A percentile compares a stretch with the other conserved stretches of the same genome.
These are phyloP conservation scores for Oenanthe oenanthe DNA, from an alignment of 2,113 vertebrate genomes.

Conservation along the genomic window DNA sequence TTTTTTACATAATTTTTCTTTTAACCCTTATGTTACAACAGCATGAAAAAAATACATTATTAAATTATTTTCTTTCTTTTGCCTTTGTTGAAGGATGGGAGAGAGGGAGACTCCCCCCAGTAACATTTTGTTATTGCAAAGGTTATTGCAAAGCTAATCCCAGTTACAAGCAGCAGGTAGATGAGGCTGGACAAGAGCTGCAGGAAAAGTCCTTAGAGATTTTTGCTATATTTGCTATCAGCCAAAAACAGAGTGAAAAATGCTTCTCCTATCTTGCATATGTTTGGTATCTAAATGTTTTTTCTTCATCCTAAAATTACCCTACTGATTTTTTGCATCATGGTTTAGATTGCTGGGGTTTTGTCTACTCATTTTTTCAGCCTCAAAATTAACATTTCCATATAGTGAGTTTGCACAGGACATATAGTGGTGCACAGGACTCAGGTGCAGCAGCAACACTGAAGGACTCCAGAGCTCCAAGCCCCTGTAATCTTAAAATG, in stretches of 20 bases:
- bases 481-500: background rate
- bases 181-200: background rate
- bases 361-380: background rate
- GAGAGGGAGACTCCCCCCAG: background rate
- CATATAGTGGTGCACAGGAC: background rate
- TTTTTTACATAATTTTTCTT: background rate
- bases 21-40: background rate
- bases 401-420: background rate
- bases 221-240: background rate
- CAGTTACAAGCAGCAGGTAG: background rate
- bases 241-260: background rate
- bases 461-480: background rate
- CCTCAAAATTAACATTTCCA: background rate
- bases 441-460: background rate
- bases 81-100: background rate
- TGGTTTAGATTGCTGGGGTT: background rate
- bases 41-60: background rate
- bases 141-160: background rate
- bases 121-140: background rate
- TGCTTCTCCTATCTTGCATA: background rate
- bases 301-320: background rate
- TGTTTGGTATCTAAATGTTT: background rate
- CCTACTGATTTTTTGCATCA: background rate
- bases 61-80: background rate
- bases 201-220: background rate